These are phyloP conservation scores for Zaprionus kolodkinae DNA, from an alignment of 1,140 invertebrate genomes.

Conservation along the genomic window DNA sequence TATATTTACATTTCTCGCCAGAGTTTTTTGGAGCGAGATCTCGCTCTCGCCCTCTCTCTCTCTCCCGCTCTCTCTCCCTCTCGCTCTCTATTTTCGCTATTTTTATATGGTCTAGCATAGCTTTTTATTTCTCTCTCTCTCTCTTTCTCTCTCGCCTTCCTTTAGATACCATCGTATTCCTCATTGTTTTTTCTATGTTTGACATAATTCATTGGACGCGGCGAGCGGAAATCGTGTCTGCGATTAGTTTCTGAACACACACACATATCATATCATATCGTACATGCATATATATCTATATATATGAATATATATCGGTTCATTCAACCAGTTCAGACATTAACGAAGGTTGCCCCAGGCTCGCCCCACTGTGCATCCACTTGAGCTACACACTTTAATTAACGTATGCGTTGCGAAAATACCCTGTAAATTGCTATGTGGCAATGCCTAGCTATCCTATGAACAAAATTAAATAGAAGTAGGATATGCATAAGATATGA, in stretches of 20 bases:
- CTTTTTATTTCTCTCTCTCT: no score
- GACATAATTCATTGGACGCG: slow-evolving; percentile 68
- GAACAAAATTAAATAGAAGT: no score
- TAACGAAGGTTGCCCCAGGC: neutral
- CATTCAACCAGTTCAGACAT: slow-evolving; percentile 12
- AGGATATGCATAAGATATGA: no score
- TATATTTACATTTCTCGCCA: slow-evolving; percentile 35
- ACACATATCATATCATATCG: slow-evolving; percentile 2
- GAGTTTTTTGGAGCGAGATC: slow-evolving; percentile 40
- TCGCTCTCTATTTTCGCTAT: slow-evolving; percentile 33
- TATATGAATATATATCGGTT: slow-evolving; percentile 8
- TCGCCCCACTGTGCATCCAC: no score
- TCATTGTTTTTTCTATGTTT: slow-evolving; percentile 28
- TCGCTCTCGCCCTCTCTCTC: slow-evolving; percentile 20
- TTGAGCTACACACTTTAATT: neutral
- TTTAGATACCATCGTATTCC: slow-evolving; percentile 26
- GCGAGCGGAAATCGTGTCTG: slow-evolving; percentile 72
- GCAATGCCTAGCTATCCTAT: no score
- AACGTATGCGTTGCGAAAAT: neutral
- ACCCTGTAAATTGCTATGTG: neutral
- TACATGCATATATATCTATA: neutral
- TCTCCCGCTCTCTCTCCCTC: slow-evolving; percentile 30
- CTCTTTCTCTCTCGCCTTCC: slow-evolving; percentile 38
- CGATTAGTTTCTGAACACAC: slow-evolving; percentile 54
- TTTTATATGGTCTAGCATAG: slow-evolving; percentile 13